Percentiles rank a stretch among this genome's conserved stretches.
Evolutionary conservation across 2,888 invertebrate species (phyloP).

Genomic region (Sympetrum striolatum): DNA sequence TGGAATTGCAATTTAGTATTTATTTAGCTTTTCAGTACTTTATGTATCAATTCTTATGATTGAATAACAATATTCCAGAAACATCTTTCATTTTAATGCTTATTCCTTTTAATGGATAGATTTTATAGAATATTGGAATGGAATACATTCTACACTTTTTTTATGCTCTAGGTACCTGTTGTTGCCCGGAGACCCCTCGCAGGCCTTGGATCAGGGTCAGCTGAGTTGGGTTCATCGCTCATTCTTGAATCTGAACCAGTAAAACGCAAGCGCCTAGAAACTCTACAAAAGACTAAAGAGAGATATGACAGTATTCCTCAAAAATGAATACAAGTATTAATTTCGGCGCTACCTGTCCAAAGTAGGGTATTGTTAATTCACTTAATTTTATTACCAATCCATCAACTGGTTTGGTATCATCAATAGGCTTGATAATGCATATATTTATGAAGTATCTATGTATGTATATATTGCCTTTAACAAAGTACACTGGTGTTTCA

Average conservation of each 20-base stretch:
- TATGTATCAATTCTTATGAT: no score
- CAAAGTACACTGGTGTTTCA: neutral
- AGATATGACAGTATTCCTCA: slow-evolving; percentile 18
- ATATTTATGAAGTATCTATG: neutral
- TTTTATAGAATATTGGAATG: no score
- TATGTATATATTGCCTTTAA: neutral
- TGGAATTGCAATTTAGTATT: no score
- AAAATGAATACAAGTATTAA: neutral
- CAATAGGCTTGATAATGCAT: slow-evolving; percentile 14
- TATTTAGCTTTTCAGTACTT: no score
- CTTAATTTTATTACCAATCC: neutral
- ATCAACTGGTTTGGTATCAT: neutral
- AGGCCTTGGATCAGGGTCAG: slow-evolving; percentile 4
- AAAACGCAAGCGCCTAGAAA: slow-evolving; percentile 27
- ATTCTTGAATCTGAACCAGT: neutral
- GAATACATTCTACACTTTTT: neutral
- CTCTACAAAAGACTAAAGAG: slow-evolving; percentile 34
- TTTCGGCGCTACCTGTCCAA: neutral
- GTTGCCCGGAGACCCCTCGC: slow-evolving; percentile 11
- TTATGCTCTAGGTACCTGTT: neutral
- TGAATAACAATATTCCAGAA: no score
- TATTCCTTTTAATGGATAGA: no score
- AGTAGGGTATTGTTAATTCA: slow-evolving; percentile 1
- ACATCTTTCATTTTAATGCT: no score
- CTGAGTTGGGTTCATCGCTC: neutral